Percentiles rank a stretch among this genome's conserved stretches.
phyloP scores from a whole-genome alignment of 2,888 invertebrate species.

The Papilio protenor region DNA sequence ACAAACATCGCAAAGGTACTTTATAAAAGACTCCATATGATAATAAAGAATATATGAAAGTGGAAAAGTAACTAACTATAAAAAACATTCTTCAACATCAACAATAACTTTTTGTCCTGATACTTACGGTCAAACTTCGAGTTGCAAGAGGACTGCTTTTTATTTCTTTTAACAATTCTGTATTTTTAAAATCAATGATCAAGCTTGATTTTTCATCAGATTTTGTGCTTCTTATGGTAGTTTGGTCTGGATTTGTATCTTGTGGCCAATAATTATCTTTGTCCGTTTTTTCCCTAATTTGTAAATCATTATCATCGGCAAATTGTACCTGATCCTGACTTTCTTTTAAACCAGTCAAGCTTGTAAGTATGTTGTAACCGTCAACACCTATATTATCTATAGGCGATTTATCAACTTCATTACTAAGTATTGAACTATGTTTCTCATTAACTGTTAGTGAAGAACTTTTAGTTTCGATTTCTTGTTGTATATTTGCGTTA shows the following conservation, averaged over 20 bases:
- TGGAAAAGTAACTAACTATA: not conserved
- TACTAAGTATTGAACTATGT: not conserved
- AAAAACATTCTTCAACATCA: not conserved
- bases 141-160: constrained; percentile 2
- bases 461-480: not conserved
- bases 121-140: not conserved
- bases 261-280: not conserved
- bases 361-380: not conserved
- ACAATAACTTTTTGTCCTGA: not conserved
- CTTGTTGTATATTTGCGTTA: not conserved
- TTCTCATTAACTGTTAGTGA: not conserved
- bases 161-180: not conserved
- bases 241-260: not conserved
- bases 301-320: not conserved
- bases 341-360: not conserved
- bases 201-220: not conserved
- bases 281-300: not conserved
- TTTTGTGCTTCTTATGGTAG: not conserved
- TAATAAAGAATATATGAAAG: not conserved
- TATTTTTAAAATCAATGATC: not conserved
- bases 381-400: not conserved
- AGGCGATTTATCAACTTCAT: not conserved
- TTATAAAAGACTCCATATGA: not conserved
- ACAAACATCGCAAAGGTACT: not conserved
- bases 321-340: not conserved